Evolutionary conservation across 2,797 vertebrate species (phyloP), one percentile per base, ranked within the genome.

Genomic region (Rhadinocentrus ornatus): DNA sequence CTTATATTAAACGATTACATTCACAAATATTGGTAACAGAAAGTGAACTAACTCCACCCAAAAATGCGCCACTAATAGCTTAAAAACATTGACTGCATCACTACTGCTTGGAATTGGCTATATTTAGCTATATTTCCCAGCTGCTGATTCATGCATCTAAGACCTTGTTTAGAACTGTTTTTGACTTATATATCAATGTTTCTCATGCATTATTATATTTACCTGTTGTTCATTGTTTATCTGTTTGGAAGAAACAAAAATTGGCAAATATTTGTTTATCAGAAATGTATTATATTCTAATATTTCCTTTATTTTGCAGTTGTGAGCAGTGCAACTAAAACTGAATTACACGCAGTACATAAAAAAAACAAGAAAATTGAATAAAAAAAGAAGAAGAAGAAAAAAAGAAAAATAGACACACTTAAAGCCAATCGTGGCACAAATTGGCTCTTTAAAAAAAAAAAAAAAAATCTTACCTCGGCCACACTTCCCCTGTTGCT

Each of bases 401-500:
- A 11, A 31, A 22, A 27, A 2, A 5, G 7, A 13, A 27, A 54
- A 29, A 27, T 2, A 26, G 3, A 10, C 15, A 2, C 26, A 29
- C 13, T 16, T 29, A 4, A 58, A 35, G 7, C 56, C 32, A 3
- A 57, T 11, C 13, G 7, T 12, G 12, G 6, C 9, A 57, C 24
- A 66, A 1, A 6, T 18, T 10, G 62, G 1, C 31, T 6, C 6
- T 35, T 4, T 35, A 35, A 7, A 7, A 31, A 31, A 27, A 69
- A 57, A 73, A 71, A 53, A 13, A 5, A 22, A 20, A 59, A 29
- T 61, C 85, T 88, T 82, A 92, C 88, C 87, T 86, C 87, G 27
- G 63, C 37, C 59, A 69, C 66, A 80, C 59, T 83, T 69, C 74
- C 82, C 61, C 76, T 80, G 71, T 53, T 80, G 70, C 75, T 84